Conservation (phyloP, 1,140 invertebrate genomes). For the Ylistrum balloti region DNA sequence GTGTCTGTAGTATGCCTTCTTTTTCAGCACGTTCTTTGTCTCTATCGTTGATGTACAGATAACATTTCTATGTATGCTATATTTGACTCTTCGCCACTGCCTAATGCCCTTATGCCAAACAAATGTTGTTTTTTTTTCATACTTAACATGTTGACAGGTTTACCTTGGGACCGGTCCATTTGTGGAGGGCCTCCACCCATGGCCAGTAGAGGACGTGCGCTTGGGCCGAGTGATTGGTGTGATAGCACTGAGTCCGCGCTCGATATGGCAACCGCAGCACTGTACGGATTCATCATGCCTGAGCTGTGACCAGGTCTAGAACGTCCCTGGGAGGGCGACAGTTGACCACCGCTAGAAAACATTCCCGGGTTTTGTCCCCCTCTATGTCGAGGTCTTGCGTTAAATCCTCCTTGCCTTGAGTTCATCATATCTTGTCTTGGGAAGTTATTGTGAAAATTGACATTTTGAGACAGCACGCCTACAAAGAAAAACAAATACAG, state of each 20-base stretch:
- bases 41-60: no score
- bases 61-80: no score
- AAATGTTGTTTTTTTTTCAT: no score
- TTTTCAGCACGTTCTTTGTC: no score
- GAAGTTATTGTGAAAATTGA: background rate
- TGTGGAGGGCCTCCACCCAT: background rate
- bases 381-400: background rate
- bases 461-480: background rate
- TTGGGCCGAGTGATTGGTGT: background rate
- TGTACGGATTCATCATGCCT: conserved; percentile 8
- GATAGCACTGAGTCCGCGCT: background rate
- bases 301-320: background rate
- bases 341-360: background rate
- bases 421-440: background rate
- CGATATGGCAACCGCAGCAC: background rate
- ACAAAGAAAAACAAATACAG: background rate
- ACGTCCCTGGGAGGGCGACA: background rate
- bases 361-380: background rate
- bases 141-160: no score
- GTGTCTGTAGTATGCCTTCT: no score
- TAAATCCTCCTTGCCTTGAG: background rate
- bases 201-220: background rate
- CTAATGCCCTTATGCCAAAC: no score
- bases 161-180: background rate
- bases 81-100: no score